These are phyloP conservation scores for Hucho hucho DNA, from an alignment of 2,113 vertebrate genomes.

Conservation along the genomic window DNA sequence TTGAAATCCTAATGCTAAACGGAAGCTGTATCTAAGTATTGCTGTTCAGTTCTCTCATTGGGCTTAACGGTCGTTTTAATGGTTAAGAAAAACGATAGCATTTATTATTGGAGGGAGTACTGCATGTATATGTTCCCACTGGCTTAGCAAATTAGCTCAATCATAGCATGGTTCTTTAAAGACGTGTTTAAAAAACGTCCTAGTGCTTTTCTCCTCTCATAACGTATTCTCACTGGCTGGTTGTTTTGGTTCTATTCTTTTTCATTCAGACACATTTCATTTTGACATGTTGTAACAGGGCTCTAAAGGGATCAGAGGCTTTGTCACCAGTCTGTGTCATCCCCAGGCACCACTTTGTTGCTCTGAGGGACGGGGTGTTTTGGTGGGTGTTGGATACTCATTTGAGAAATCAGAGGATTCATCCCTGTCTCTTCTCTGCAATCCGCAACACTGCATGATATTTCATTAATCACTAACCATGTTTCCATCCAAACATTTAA, in stretches of 20 bases:
- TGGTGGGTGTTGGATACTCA: neutral
- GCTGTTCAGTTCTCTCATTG: slow-evolving; percentile 29
- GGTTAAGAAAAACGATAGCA: slow-evolving; percentile 17
- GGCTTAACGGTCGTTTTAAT: slow-evolving; percentile 32
- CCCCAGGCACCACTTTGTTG: neutral
- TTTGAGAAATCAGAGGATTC: neutral
- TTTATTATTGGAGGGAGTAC: neutral
- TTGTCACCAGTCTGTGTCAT: neutral
- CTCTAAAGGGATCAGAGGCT: slow-evolving; percentile 1
- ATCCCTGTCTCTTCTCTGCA: neutral
- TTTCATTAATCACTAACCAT: too few species aligned
- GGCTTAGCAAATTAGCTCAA: neutral
- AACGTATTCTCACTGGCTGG: neutral
- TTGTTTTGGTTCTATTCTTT: neutral
- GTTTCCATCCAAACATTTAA: too few species aligned
- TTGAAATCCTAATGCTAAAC: neutral
- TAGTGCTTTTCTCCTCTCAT: too few species aligned
- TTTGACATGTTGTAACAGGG: slow-evolving; percentile 4
- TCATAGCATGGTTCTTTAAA: neutral
- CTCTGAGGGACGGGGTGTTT: neutral
- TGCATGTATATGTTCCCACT: neutral
- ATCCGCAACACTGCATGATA: too few species aligned
- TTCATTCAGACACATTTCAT: neutral
- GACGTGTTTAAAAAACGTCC: neutral
- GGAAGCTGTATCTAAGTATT: slow-evolving; percentile 29